Base-by-base conservation (phyloP, 2,888 invertebrate genomes). In the Adelphocoris suturalis region DNA sequence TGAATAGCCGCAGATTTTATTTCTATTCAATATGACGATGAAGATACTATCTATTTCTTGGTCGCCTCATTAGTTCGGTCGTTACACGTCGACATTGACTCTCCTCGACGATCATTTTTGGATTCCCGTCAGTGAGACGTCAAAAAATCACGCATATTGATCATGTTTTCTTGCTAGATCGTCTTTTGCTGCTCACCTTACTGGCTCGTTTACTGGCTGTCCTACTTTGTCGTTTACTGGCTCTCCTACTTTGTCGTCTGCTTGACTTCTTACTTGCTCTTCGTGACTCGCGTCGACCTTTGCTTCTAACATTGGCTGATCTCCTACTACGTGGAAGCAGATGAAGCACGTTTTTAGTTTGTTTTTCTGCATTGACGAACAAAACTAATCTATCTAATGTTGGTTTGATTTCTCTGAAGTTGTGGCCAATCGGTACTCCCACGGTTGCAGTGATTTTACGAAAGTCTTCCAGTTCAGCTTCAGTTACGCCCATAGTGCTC, bases 401-500 rank as follows among this genome's bases (percentile, higher is more conserved):
- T 14, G 81, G 61, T 48, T 81, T 61, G 46, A 57, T 37, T 14
- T 81, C 82, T 9, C 89, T 76, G 46, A 55, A 80, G 23, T 89
- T 89, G n/a, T 37, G 81, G 2, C 55, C 89, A 19, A 81, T 61
- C 23, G 81, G 46, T 7, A 27, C 57, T 23, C 37, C 47, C 7
- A 27, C 16, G 7, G 52, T 27, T n/a, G 28, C 37, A 16, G 19
- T 78, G 46, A 89, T 68, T 46, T 28, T n/a, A 4, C 89, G 27
- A 47, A 89, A 89, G 11, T 81, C 81, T 0, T 61, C 68, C 68
- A 89, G 5, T 82, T 89, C 89, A 3, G 27, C 47, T 46, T 57
- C 23, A 1, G 89, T 89, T 0, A 89, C 48, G 0, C 37, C 47
- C 47, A 89, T n/a, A 0, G 95, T 94, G 87, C 93, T 93, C 90